phyloP scores from a whole-genome alignment of 2,797 vertebrate genomes.

The Tangara arthus region DNA sequence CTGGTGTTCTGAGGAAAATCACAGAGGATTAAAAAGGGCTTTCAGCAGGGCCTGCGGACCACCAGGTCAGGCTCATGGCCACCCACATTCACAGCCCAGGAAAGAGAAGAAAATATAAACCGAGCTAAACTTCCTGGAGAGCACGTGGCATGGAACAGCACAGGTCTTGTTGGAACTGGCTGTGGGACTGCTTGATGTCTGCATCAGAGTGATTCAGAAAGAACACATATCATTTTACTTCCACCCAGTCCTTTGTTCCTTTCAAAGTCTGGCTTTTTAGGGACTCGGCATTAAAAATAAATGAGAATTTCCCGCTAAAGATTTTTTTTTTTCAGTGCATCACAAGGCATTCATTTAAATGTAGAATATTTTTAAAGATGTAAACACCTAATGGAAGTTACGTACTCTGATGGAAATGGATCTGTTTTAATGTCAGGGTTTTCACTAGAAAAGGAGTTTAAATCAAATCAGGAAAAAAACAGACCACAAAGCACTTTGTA shows the following conservation, averaged over 20 bases:
- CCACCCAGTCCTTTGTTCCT: background rate
- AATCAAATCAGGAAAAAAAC: background rate
- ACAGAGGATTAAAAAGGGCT: background rate
- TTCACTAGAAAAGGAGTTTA: background rate
- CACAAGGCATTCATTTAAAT: background rate
- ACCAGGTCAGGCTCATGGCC: background rate
- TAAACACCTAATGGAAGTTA: background rate
- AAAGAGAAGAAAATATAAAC: background rate
- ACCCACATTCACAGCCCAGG: background rate
- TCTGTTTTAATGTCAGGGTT: background rate
- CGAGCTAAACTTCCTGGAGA: background rate
- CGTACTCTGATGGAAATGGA: background rate
- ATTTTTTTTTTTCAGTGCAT: background rate
- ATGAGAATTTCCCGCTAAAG: background rate
- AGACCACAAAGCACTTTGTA: background rate
- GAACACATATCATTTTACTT: background rate
- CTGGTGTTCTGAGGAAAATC: background rate
- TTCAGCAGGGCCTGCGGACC: background rate
- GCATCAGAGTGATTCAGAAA: background rate
- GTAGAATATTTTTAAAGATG: background rate
- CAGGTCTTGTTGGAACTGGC: background rate
- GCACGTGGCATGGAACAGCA: background rate
- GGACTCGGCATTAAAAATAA: constrained; percentile 21
- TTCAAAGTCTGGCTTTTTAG: constrained; percentile 24
- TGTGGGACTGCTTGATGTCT: background rate